Conservation (phyloP, 92 coral and sea anemone genomes). For the Porites evermanni region DNA sequence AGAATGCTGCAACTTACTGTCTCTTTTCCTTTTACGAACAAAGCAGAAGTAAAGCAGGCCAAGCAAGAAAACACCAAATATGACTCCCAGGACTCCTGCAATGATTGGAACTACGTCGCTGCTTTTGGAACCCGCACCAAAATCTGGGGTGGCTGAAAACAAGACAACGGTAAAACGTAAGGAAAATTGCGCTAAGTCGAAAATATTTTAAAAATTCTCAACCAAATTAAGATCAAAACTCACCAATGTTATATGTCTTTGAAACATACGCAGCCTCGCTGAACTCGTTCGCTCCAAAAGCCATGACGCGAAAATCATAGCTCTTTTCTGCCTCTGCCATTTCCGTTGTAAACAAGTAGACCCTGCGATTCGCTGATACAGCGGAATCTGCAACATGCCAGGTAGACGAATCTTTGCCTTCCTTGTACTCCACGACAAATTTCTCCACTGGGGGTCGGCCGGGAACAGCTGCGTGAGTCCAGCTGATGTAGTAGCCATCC, state of each 20-base stretch:
- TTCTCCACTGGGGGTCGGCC: slow-evolving; percentile 84
- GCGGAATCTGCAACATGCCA: slow-evolving; percentile 70
- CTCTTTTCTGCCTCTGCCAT: slow-evolving; percentile 62
- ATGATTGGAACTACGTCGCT: slow-evolving; percentile 70
- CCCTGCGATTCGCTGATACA: slow-evolving; percentile 62
- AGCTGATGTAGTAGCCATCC: slow-evolving; percentile 79
- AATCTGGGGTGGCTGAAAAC: slow-evolving; percentile 71
- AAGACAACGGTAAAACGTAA: slow-evolving; percentile 4
- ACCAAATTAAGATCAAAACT: slow-evolving; percentile 1
- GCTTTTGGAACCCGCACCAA: slow-evolving; percentile 42
- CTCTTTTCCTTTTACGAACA: slow-evolving; percentile 52
- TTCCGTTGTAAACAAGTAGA: slow-evolving; percentile 68
- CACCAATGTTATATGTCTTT: slow-evolving; percentile 76
- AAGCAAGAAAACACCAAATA: slow-evolving; percentile 64
- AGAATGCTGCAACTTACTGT: slow-evolving; percentile 33
- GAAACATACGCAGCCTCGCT: slow-evolving; percentile 91
- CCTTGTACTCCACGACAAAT: slow-evolving; percentile 82
- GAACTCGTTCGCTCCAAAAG: slow-evolving; percentile 71
- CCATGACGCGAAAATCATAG: slow-evolving; percentile 92
- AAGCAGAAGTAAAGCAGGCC: slow-evolving; percentile 77
- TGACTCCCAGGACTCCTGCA: slow-evolving; percentile 83
- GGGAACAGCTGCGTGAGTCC: slow-evolving; percentile 84
- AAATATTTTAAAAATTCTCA: too few relatives aligned
- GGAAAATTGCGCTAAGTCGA: background rate
- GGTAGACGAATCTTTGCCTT: slow-evolving; percentile 67